Evolutionary conservation across 2,888 invertebrate genomes (phyloP).

Genomic region (Chalcis sispes): DNA sequence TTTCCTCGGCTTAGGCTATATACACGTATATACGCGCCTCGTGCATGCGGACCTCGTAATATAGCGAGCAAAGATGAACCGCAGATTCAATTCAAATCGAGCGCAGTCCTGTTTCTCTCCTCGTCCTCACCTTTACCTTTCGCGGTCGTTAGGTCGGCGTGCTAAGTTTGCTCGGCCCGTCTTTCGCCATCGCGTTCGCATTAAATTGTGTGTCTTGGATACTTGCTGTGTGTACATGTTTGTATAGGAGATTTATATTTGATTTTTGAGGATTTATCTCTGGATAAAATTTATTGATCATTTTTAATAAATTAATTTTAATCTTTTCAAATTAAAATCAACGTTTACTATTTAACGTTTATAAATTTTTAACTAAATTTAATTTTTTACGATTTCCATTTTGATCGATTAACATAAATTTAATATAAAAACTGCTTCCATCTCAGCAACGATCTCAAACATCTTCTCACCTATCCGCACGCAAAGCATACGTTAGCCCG

Average conservation of each 20-base stretch:
- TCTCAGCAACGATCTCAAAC: too few relatives aligned
- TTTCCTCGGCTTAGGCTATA: conserved; percentile 13
- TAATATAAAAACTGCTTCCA: too few relatives aligned
- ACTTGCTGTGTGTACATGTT: not conserved
- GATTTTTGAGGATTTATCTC: not conserved
- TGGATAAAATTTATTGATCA: not conserved
- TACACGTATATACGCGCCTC: not conserved
- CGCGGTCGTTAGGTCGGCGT: conserved; percentile 38
- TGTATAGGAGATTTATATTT: not conserved
- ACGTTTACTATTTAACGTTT: too few relatives aligned
- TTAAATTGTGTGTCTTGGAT: conserved; percentile 8
- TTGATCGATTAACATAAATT: too few relatives aligned
- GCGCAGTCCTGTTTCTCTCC: conserved; percentile 25
- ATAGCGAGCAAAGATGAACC: conserved; percentile 57
- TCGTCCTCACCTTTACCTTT: too few relatives aligned
- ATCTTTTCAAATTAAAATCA: too few relatives aligned
- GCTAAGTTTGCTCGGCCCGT: conserved; percentile 32
- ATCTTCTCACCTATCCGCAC: too few relatives aligned
- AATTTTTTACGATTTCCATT: too few relatives aligned
- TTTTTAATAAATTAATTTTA: not conserved
- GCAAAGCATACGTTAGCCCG: too few relatives aligned
- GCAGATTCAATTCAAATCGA: conserved; percentile 59
- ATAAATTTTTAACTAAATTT: too few relatives aligned
- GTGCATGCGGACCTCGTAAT: conserved; percentile 2
- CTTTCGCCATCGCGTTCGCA: not conserved